Evolutionary conservation across 2,113 vertebrate genomes (phyloP).

Genomic region (Zosterops lateralis): DNA sequence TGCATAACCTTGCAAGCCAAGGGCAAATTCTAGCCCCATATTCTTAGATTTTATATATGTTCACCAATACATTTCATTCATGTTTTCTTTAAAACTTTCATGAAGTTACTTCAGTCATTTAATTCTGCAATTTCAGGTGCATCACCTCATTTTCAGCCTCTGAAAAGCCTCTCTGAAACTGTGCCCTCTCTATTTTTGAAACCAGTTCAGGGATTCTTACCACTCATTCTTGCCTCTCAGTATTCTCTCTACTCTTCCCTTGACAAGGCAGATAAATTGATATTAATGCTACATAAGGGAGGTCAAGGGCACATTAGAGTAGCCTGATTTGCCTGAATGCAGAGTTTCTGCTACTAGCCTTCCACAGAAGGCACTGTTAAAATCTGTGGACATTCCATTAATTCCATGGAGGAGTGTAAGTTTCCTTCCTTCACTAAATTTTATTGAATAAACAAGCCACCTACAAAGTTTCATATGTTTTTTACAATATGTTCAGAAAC

Average conservation of each 20-base stretch:
- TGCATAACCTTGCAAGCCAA: background rate
- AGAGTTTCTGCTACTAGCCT: background rate
- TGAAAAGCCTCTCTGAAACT: background rate
- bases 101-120: background rate
- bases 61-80: background rate
- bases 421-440: constrained; percentile 1
- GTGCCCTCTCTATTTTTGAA: background rate
- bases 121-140: background rate
- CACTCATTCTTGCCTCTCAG: background rate
- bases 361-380: background rate
- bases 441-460: background rate
- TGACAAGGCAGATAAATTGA: constrained; percentile 16
- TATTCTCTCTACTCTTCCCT: background rate
- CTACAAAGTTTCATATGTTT: background rate
- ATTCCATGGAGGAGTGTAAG: background rate
- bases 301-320: background rate
- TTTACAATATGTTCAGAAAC: background rate
- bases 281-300: background rate
- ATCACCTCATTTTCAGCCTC: background rate
- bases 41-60: background rate
- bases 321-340: background rate
- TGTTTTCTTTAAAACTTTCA: background rate
- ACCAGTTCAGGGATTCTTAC: background rate
- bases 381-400: background rate
- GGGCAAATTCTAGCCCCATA: background rate